Evolutionary conservation across 2,797 vertebrate species (phyloP).

Genomic region (Neostethus bicornis): DNA sequence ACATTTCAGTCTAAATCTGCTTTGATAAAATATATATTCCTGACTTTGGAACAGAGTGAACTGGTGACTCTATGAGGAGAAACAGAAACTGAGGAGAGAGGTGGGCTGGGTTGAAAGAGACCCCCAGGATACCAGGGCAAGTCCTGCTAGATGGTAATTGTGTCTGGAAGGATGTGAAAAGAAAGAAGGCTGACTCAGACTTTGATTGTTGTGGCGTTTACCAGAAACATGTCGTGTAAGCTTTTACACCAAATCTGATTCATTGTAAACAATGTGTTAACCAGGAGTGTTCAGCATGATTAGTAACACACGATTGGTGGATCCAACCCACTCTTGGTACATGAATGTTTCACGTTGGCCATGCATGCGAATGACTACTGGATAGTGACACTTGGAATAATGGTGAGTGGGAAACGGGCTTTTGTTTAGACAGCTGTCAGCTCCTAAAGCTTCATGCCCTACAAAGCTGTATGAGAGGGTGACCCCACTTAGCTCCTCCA

Average conservation of each 20-base stretch:
- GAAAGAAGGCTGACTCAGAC: conserved; percentile 12
- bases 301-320: conserved; percentile 19
- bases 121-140: conserved; percentile 72
- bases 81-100: conserved; percentile 2
- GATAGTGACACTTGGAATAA: conserved; percentile 64
- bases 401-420: conserved; percentile 73
- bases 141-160: conserved; percentile 53
- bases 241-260: not conserved
- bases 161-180: conserved; percentile 30
- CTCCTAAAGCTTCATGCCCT: conserved; percentile 46
- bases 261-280: conserved; percentile 7
- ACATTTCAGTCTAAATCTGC: conserved; percentile 7
- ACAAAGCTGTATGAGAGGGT: conserved; percentile 61
- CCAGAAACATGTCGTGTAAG: conserved; percentile 2
- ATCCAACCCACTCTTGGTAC: conserved; percentile 35
- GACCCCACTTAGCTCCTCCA: conserved; percentile 73
- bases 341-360: conserved; percentile 71
- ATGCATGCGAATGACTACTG: conserved; percentile 42
- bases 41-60: not conserved
- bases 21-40: conserved; percentile 8
- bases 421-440: conserved; percentile 86
- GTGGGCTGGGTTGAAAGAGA: conserved; percentile 50
- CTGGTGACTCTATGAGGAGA: conserved; percentile 7
- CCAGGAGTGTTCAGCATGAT: not conserved
- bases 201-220: conserved; percentile 2